A percentile compares a stretch with the other conserved stretches of the same genome.
phyloP scores from a whole-genome alignment of 1,140 invertebrate species.

The Caerostris darwini region DNA sequence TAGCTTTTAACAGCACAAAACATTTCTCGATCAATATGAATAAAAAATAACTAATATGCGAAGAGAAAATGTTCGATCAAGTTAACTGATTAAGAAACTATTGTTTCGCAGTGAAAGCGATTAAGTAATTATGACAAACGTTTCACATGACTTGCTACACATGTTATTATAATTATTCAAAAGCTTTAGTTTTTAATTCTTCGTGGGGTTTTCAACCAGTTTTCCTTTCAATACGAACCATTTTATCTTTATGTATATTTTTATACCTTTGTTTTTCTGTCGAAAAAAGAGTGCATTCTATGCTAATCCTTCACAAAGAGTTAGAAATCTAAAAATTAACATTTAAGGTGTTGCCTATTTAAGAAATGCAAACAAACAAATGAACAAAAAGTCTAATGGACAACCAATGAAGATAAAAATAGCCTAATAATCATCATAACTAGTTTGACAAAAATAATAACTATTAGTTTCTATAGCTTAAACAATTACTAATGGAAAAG shows the following conservation, averaged over 20 bases:
- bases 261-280: neutral
- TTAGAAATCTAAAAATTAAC: neutral
- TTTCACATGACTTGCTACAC: conserved; percentile 42
- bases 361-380: neutral
- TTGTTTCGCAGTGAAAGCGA: conserved; percentile 18
- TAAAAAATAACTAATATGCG: neutral
- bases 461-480: too few species aligned
- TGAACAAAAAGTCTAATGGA: too few species aligned
- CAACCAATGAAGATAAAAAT: too few species aligned
- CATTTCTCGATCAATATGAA: neutral
- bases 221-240: neutral
- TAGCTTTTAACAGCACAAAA: neutral
- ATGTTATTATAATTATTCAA: neutral
- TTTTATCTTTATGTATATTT: neutral
- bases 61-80: conserved; percentile 19
- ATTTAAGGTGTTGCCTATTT: neutral
- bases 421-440: too few species aligned
- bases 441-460: too few species aligned
- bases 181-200: neutral
- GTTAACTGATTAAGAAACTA: conserved; percentile 5
- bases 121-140: neutral
- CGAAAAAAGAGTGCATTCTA: neutral
- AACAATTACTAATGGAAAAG: too few species aligned
- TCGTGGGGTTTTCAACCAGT: neutral
- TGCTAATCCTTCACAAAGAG: neutral